These are phyloP conservation scores for Lampris incognitus DNA, from an alignment of 2,113 vertebrate genomes.

Conservation along the genomic window DNA sequence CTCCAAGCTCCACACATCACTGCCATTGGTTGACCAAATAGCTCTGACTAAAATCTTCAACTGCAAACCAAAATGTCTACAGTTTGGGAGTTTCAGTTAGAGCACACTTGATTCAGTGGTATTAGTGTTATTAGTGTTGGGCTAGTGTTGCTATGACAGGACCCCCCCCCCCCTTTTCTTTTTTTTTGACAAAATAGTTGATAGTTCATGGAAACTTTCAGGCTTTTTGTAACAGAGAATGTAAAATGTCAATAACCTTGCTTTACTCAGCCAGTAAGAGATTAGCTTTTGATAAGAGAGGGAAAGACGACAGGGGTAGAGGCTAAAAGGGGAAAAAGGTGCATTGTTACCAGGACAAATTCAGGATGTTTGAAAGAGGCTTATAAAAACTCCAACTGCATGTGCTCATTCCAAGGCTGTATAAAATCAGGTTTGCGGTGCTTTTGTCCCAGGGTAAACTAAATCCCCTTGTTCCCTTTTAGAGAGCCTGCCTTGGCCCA, in stretches of 20 bases:
- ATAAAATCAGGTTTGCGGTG: conserved; percentile 62
- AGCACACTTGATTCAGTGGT: neutral
- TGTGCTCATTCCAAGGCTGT: conserved; percentile 62
- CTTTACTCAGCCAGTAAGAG: conserved; percentile 47
- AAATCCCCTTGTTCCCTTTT: conserved; percentile 24
- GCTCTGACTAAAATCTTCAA: neutral
- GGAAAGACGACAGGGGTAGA: conserved; percentile 16
- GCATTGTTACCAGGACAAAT: conserved; percentile 65
- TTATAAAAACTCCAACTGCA: conserved; percentile 69
- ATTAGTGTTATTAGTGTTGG: conserved; percentile 21
- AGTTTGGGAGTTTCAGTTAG: conserved; percentile 34
- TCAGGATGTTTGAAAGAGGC: conserved; percentile 57
- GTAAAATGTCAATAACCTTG: conserved; percentile 62
- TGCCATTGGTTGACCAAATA: neutral
- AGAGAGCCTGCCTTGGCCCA: conserved; percentile 21
- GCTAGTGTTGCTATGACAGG: conserved; percentile 22
- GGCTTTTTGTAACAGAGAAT: conserved; percentile 53
- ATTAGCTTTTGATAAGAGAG: conserved; percentile 52
- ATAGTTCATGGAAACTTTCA: conserved; percentile 32
- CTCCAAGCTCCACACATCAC: neutral
- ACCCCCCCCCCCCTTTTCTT: neutral
- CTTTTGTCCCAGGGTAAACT: conserved; percentile 43
- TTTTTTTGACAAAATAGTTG: no score
- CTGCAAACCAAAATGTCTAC: conserved; percentile 21
- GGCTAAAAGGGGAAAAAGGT: conserved; percentile 39